Conservation (phyloP, 2,888 invertebrate species). For the Coelopa pilipes region DNA sequence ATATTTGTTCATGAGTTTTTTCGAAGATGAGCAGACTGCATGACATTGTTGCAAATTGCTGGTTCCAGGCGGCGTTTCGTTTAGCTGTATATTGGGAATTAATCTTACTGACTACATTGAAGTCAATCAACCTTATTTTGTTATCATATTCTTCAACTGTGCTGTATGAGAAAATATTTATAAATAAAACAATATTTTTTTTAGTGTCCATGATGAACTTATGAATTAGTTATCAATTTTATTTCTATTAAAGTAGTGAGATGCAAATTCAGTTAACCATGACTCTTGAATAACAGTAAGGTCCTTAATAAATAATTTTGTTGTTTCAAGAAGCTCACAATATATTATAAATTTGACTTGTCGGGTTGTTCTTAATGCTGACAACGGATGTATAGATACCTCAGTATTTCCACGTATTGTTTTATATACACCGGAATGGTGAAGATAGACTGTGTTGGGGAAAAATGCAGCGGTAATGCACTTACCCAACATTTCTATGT, state of each 20-base stretch:
- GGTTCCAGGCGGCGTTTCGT: too few species aligned
- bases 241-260: conserved; percentile 88
- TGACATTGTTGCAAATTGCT: too few species aligned
- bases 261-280: conserved; percentile 92
- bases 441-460: conserved; percentile 88
- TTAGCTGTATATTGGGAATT: too few species aligned
- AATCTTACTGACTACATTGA: too few species aligned
- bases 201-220: too few species aligned
- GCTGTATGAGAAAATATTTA: too few species aligned
- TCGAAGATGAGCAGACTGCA: too few species aligned
- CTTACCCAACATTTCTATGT: conserved; percentile 73
- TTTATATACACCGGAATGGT: conserved; percentile 81
- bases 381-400: conserved; percentile 87
- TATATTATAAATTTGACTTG: conserved; percentile 90
- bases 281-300: conserved; percentile 85
- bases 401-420: conserved; percentile 81
- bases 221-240: not conserved
- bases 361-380: conserved; percentile 81
- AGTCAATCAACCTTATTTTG: too few species aligned
- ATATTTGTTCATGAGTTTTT: too few species aligned
- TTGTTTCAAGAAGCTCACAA: conserved; percentile 85
- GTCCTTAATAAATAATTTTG: conserved; percentile 87
- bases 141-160: too few species aligned
- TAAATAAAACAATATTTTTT: too few species aligned
- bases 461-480: conserved; percentile 92